These are phyloP conservation scores for Microctonus aethiopoides DNA, from an alignment of 2,888 invertebrate genomes.

Conservation along the genomic window DNA sequence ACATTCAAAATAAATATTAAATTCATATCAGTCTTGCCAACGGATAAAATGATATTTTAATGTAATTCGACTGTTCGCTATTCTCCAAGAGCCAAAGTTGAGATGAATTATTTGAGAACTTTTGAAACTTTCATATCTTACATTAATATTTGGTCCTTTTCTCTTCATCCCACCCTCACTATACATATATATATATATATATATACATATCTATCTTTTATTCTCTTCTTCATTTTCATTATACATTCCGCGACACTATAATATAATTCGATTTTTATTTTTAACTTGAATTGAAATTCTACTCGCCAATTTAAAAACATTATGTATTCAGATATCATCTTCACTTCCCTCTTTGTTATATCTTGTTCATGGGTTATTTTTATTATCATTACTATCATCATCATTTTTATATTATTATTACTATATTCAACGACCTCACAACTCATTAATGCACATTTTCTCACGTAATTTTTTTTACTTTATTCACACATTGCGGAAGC, in stretches of 20 bases:
- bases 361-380: conserved; percentile 14
- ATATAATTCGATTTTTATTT: conserved; percentile 30
- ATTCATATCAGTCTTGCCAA: conserved; percentile 13
- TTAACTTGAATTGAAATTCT: conserved; percentile 29
- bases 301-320: conserved; percentile 17
- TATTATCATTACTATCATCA: neutral
- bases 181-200: too few species aligned
- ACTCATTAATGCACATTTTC: conserved; percentile 9
- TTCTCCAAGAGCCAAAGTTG: conserved; percentile 25
- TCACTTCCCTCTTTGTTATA: conserved; percentile 3
- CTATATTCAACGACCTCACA: neutral
- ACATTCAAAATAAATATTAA: neutral
- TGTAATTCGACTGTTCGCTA: conserved; percentile 30
- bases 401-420: neutral
- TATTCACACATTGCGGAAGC: conserved; percentile 1
- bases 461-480: neutral
- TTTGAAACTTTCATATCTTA: conserved; percentile 35
- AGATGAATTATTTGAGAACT: conserved; percentile 31
- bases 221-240: conserved; percentile 12
- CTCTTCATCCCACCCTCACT: too few species aligned
- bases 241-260: conserved; percentile 33
- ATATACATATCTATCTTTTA: neutral
- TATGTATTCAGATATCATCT: conserved; percentile 21
- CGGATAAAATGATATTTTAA: conserved; percentile 32
- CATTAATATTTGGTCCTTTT: conserved; percentile 29